Evolutionary conservation across 1,140 invertebrate species (phyloP).

Genomic region (Drosophila paulistorum): DNA sequence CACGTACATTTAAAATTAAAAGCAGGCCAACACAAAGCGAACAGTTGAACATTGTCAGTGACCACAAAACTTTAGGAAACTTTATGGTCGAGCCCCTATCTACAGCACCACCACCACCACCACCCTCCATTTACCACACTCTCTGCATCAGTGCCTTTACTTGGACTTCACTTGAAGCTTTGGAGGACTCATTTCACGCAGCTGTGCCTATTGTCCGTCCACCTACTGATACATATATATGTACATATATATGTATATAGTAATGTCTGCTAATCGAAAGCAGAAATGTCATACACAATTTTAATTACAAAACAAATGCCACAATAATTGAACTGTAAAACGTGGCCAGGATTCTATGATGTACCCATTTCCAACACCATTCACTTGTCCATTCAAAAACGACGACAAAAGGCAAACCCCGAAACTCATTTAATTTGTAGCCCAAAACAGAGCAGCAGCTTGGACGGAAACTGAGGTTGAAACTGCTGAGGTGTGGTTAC

Average conservation of each 20-base stretch:
- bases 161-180: not conserved
- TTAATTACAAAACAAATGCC: constrained; percentile 45
- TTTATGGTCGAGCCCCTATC: not conserved
- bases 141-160: no score
- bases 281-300: constrained; percentile 40
- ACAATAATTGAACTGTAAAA: constrained; percentile 44
- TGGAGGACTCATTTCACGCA: constrained; percentile 41
- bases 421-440: constrained; percentile 44
- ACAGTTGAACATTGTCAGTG: constrained; percentile 35
- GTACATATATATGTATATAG: not conserved
- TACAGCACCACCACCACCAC: not conserved
- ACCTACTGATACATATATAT: not conserved
- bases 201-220: constrained; percentile 32
- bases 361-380: not conserved
- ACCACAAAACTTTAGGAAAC: constrained; percentile 41
- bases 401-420: not conserved
- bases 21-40: constrained; percentile 30
- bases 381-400: not conserved
- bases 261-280: constrained; percentile 42
- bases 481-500: constrained; percentile 2
- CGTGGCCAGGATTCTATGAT: constrained; percentile 11
- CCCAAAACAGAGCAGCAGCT: constrained; percentile 2
- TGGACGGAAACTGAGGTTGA: not conserved
- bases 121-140: no score
- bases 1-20: constrained; percentile 59